Conservation (phyloP, 2,888 invertebrate species). For the Beris chalybata region DNA sequence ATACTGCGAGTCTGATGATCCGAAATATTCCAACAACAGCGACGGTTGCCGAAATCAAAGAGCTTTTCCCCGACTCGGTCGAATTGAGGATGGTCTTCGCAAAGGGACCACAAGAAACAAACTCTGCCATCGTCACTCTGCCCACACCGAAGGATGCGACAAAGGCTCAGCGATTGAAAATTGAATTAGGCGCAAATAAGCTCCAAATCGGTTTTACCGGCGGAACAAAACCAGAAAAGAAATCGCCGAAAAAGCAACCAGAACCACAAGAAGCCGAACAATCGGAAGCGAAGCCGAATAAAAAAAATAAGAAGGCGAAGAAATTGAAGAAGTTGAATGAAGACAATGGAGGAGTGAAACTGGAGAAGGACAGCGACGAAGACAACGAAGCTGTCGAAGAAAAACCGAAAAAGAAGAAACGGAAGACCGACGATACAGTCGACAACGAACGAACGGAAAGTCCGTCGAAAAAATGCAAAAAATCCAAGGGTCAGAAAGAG, state of each 20-base stretch:
- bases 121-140: slow-evolving; percentile 12
- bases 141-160: slow-evolving; percentile 24
- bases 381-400: neutral
- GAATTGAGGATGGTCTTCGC: slow-evolving; percentile 10
- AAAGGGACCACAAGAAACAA: neutral
- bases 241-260: neutral
- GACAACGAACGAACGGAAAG: neutral
- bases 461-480: neutral
- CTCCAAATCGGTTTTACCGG: slow-evolving; percentile 4
- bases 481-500: neutral
- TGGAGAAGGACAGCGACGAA: neutral
- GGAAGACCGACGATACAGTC: neutral
- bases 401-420: slow-evolving; percentile 6
- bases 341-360: too few species aligned
- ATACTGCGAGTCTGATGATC: slow-evolving; percentile 25
- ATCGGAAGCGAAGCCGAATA: too few species aligned
- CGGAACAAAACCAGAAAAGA: neutral
- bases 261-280: too few species aligned
- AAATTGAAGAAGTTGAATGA: too few species aligned
- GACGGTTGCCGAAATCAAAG: slow-evolving; percentile 2
- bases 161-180: neutral
- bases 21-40: slow-evolving; percentile 15
- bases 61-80: slow-evolving; percentile 16
- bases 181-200: slow-evolving; percentile 7
- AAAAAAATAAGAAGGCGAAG: too few species aligned